A percentile compares a stretch with the other conserved stretches of the same genome.
Evolutionary conservation across 1,140 invertebrate species (phyloP).

Genomic region (Lasioglossum baleicum): DNA sequence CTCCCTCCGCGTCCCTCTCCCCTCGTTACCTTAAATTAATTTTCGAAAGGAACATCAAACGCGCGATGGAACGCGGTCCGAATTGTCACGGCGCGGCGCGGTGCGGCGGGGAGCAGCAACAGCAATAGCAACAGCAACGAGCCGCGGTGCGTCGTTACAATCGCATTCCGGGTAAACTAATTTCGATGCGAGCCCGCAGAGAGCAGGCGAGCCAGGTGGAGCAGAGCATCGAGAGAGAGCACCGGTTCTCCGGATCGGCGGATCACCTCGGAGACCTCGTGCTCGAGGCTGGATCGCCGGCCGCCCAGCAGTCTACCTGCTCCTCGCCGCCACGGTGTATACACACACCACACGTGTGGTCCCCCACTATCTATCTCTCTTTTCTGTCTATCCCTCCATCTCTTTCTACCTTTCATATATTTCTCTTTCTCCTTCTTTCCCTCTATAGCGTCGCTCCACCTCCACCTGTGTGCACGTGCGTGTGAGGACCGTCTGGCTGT

Average conservation of each 20-base stretch:
- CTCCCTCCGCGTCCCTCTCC: too few relatives aligned
- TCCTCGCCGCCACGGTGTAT: conserved; percentile 62
- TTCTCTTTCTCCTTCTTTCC: too few relatives aligned
- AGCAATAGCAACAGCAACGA: not conserved
- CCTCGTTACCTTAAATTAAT: conserved; percentile 1
- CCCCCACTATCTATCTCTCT: conserved; percentile 52
- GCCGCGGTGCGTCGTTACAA: conserved; percentile 9
- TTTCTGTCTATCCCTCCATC: too few relatives aligned
- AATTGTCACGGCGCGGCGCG: conserved; percentile 2
- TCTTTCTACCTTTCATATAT: not conserved
- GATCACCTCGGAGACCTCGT: conserved; percentile 50
- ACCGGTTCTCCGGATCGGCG: conserved; percentile 50
- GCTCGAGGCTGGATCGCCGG: conserved; percentile 54
- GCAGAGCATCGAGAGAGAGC: conserved; percentile 35
- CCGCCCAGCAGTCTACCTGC: conserved; percentile 78
- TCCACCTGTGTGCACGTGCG: conserved; percentile 49
- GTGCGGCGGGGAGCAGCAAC: not conserved
- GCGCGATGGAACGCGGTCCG: not conserved
- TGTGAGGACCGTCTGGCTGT: conserved; percentile 45
- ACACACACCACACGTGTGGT: conserved; percentile 68
- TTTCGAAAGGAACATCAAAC: not conserved
- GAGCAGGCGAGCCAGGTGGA: conserved; percentile 22
- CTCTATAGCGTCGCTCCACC: conserved; percentile 37
- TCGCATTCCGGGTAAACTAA: conserved; percentile 44
- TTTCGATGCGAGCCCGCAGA: conserved; percentile 24